Evolutionary conservation across 2,888 invertebrate genomes (phyloP).

Genomic region (Sipha maydis): DNA sequence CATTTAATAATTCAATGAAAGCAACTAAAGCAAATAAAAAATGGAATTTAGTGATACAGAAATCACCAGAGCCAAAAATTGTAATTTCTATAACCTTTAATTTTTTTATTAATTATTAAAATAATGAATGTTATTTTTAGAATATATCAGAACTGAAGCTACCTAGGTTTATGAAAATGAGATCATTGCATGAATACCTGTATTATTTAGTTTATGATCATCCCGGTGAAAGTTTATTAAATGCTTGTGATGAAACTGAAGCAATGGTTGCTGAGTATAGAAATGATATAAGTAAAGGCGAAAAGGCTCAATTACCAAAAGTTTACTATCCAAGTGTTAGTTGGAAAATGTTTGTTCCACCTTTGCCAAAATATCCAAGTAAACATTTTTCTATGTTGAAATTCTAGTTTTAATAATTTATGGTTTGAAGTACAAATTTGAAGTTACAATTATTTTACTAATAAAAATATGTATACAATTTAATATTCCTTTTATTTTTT

Average conservation of each 20-base stretch:
- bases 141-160: slow-evolving; percentile 73
- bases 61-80: slow-evolving; percentile 51
- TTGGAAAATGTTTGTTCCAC: slow-evolving; percentile 81
- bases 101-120: slow-evolving; percentile 2
- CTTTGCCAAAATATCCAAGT: slow-evolving; percentile 73
- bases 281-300: slow-evolving; percentile 67
- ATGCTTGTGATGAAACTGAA: slow-evolving; percentile 64
- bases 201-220: slow-evolving; percentile 77
- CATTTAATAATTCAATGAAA: slow-evolving; percentile 54
- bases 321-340: slow-evolving; percentile 71
- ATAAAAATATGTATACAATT: neutral
- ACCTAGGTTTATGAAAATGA: slow-evolving; percentile 72
- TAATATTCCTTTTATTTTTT: neutral
- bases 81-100: slow-evolving; percentile 2
- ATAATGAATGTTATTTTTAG: slow-evolving; percentile 67
- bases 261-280: slow-evolving; percentile 52
- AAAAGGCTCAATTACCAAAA: slow-evolving; percentile 69
- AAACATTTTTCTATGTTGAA: slow-evolving; percentile 48
- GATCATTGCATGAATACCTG: slow-evolving; percentile 76
- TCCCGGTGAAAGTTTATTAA: slow-evolving; percentile 67
- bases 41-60: slow-evolving; percentile 47
- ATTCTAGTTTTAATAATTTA: neutral
- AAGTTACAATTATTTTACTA: neutral
- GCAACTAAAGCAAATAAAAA: slow-evolving; percentile 42
- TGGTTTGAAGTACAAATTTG: neutral